These are phyloP conservation scores for Mormyrus lacerda DNA, from an alignment of 2,113 vertebrate species.

Conservation along the genomic window DNA sequence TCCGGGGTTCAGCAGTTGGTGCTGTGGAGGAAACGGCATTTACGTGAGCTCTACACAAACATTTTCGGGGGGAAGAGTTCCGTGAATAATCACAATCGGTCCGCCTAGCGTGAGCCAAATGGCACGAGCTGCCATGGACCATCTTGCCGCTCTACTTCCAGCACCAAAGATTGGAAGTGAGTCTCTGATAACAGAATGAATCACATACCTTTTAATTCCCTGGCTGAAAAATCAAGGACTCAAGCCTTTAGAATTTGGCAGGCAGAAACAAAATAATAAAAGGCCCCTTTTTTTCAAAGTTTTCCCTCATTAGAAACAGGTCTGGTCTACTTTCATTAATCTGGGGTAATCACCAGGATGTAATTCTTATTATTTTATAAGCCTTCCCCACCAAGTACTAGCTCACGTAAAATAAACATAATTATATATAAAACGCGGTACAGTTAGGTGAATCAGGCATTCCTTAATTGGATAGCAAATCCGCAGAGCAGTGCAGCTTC, in stretches of 20 bases:
- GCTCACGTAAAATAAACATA: constrained; percentile 53
- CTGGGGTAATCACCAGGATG: too few species aligned
- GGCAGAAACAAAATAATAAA: too few species aligned
- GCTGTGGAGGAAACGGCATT: constrained; percentile 62
- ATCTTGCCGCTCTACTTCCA: constrained; percentile 51
- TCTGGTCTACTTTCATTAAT: constrained; percentile 44
- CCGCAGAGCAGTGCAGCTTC: constrained; percentile 5
- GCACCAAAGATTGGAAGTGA: constrained; percentile 48
- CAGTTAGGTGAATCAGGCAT: constrained; percentile 28
- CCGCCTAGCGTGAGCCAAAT: neutral
- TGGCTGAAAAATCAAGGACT: constrained; percentile 56
- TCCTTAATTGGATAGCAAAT: constrained; percentile 14
- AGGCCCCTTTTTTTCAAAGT: too few species aligned
- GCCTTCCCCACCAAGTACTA: constrained; percentile 26
- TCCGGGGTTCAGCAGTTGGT: constrained; percentile 98
- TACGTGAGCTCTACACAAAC: constrained; percentile 18
- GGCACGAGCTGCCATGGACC: constrained; percentile 34
- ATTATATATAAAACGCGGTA: constrained; percentile 38
- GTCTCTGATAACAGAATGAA: constrained; percentile 53
- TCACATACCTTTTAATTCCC: constrained; percentile 68
- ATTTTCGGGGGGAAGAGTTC: constrained; percentile 4
- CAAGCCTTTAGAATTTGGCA: constrained; percentile 62
- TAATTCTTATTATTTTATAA: constrained; percentile 43
- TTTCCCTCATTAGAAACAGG: constrained; percentile 18
- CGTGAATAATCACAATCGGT: constrained; percentile 2